Conservation (phyloP, 2,797 vertebrate genomes). For the Darevskia nairensis region DNA sequence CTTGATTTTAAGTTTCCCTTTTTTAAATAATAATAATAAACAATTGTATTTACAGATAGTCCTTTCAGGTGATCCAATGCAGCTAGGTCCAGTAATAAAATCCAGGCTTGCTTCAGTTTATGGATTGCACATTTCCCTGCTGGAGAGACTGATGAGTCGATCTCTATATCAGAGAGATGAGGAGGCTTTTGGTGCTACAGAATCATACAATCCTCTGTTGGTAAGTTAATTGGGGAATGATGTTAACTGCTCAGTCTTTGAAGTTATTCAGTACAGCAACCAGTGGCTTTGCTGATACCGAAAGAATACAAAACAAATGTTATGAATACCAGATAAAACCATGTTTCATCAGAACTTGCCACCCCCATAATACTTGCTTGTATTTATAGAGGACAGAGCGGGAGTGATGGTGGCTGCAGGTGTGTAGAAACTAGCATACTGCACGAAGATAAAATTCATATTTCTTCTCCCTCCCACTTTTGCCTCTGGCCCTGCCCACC, state of each 20-base stretch:
- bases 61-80: conserved; percentile 93
- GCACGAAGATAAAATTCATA: too few relatives aligned
- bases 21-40: not conserved
- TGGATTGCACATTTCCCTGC: conserved; percentile 87
- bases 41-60: conserved; percentile 80
- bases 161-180: conserved; percentile 84
- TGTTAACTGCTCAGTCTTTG: not conserved
- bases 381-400: too few relatives aligned
- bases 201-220: conserved; percentile 91
- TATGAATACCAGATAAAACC: too few relatives aligned
- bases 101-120: conserved; percentile 85
- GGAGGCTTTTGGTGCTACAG: conserved; percentile 74
- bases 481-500: too few relatives aligned
- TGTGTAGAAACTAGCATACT: too few relatives aligned
- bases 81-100: conserved; percentile 93
- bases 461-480: too few relatives aligned
- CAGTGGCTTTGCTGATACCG: not conserved
- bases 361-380: too few relatives aligned
- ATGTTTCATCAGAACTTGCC: too few relatives aligned
- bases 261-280: not conserved
- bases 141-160: conserved; percentile 90
- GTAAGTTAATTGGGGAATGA: conserved; percentile 74
- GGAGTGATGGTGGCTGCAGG: too few relatives aligned
- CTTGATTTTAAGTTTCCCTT: not conserved
- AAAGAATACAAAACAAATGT: too few relatives aligned